These are phyloP conservation scores for Mayetiola destructor DNA, from an alignment of 2,888 invertebrate species.

Conservation along the genomic window DNA sequence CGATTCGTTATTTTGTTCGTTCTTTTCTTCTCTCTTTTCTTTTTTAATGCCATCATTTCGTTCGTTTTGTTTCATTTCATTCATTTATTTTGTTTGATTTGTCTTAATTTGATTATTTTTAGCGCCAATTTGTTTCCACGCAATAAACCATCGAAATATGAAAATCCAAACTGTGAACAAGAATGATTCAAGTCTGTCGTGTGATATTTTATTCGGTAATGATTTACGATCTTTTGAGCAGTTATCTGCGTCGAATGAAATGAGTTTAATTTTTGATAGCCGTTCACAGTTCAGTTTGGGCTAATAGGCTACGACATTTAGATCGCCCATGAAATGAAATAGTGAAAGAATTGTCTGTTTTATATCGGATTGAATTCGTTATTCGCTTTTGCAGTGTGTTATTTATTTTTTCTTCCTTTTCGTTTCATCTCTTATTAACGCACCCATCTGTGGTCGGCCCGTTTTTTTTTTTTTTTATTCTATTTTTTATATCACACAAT, in stretches of 20 bases:
- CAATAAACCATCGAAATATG: not conserved
- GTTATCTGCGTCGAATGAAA: not conserved
- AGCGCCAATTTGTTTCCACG: conserved; percentile 10
- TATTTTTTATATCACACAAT: conserved; percentile 9
- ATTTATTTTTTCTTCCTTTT: not conserved
- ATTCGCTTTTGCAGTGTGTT: not conserved
- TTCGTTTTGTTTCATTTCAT: too few species aligned
- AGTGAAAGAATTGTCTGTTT: not conserved
- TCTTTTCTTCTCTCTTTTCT: not conserved
- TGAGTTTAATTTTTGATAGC: too few species aligned
- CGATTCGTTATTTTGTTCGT: not conserved
- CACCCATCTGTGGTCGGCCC: not conserved
- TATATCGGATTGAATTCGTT: not conserved
- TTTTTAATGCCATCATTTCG: not conserved
- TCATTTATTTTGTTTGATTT: conserved; percentile 5
- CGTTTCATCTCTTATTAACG: not conserved
- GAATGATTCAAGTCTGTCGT: not conserved
- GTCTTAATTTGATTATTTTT: conserved; percentile 7
- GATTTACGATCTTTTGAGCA: not conserved
- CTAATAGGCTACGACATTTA: too few species aligned
- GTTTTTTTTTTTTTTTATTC: not conserved
- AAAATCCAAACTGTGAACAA: not conserved
- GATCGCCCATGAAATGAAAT: too few species aligned
- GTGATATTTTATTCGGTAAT: not conserved
- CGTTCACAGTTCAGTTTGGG: too few species aligned